These are phyloP conservation scores for Climacteris rufus DNA, from an alignment of 2,113 vertebrate genomes.

Conservation along the genomic window DNA sequence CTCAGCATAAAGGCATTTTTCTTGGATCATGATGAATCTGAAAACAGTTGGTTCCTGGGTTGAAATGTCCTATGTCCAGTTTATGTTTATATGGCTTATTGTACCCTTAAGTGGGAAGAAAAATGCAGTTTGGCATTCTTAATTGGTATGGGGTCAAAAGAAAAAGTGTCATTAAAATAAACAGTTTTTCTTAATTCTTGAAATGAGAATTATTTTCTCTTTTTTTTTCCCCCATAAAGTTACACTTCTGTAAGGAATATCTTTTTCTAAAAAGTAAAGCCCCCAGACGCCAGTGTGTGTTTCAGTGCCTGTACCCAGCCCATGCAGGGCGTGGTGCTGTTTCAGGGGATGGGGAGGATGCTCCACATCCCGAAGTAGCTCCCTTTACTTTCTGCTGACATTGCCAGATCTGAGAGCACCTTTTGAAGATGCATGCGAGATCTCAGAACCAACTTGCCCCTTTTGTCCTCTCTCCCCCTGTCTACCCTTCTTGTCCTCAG, in stretches of 20 bases:
- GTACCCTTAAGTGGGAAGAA: neutral
- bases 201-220: neutral
- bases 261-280: neutral
- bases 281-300: neutral
- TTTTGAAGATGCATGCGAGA: neutral
- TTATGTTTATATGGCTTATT: neutral
- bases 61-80: neutral
- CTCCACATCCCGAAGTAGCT: neutral
- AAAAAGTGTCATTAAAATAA: neutral
- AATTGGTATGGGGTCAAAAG: neutral
- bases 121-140: neutral
- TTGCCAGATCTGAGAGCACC: neutral
- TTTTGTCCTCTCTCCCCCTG: neutral
- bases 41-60: neutral
- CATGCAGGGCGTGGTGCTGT: neutral
- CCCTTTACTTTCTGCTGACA: neutral
- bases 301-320: neutral
- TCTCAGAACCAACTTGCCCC: neutral
- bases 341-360: neutral
- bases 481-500: neutral
- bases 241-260: neutral
- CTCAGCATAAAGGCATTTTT: neutral
- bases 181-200: neutral
- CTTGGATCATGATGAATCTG: neutral
- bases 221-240: fast-evolving